Conservation (phyloP, 2,797 vertebrate genomes). For the Sarcoramphus papa region DNA sequence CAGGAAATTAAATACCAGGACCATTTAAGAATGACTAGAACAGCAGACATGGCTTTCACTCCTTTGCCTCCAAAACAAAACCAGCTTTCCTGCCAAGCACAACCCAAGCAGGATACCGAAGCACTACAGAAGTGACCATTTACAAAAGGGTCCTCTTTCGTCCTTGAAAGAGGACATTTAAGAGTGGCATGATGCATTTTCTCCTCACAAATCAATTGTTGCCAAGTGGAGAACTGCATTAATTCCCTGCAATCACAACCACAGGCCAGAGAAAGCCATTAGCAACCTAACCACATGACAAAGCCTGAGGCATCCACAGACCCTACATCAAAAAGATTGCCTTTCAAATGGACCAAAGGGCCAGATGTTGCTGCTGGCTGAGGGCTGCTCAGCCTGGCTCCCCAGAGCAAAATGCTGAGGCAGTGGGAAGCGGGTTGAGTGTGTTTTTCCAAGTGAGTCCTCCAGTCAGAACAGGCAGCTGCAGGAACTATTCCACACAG, state of each 20-base stretch:
- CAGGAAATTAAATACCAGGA: not conserved
- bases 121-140: not conserved
- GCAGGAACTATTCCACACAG: not conserved
- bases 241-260: not conserved
- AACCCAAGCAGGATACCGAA: not conserved
- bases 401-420: not conserved
- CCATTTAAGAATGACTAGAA: not conserved
- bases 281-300: not conserved
- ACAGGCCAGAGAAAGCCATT: not conserved
- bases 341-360: no score
- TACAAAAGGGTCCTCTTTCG: not conserved
- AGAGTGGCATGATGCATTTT: not conserved
- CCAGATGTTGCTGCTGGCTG: not conserved
- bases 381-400: not conserved
- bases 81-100: not conserved
- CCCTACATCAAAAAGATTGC: rapidly evolving
- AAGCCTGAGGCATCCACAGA: not conserved
- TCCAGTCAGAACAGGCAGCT: not conserved
- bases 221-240: not conserved
- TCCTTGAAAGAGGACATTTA: not conserved
- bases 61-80: not conserved
- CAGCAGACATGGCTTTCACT: not conserved
- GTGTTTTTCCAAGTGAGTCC: not conserved
- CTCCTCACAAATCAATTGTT: not conserved
- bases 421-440: not conserved